These are phyloP conservation scores for Mirounga angustirostris DNA, from an alignment of 2,113 vertebrate species.

Conservation along the genomic window DNA sequence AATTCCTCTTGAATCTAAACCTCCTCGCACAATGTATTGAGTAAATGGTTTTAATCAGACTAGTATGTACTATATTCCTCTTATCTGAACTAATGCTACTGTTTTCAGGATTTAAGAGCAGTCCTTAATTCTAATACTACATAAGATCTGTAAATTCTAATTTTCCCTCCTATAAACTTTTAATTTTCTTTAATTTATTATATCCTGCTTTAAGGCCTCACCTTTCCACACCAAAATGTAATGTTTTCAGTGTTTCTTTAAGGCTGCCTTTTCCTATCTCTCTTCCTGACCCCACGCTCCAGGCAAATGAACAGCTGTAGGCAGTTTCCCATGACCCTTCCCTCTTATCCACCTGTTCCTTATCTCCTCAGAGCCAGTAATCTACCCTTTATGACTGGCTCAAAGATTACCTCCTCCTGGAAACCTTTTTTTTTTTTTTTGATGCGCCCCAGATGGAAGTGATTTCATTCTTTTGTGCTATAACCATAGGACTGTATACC, in stretches of 20 bases:
- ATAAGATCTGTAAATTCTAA: background rate
- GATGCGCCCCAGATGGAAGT: background rate
- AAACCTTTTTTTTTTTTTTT: background rate
- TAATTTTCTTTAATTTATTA: constrained; percentile 9
- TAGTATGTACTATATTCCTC: background rate
- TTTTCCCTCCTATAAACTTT: background rate
- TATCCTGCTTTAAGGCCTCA: background rate
- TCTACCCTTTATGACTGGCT: background rate
- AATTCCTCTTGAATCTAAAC: background rate
- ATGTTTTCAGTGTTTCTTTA: background rate
- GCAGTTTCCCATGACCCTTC: background rate
- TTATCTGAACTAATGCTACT: background rate
- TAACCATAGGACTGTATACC: background rate
- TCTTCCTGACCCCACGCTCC: background rate
- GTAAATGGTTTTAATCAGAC: background rate
- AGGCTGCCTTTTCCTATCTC: background rate
- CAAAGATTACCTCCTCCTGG: background rate
- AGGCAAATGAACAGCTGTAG: background rate
- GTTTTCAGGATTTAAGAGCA: background rate
- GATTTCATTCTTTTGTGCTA: background rate
- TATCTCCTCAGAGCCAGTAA: background rate
- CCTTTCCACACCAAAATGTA: background rate
- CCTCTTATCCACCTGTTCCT: background rate
- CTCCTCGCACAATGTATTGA: background rate
- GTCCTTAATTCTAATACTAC: background rate